Base-by-base conservation (phyloP, 2,888 invertebrate genomes). In the Ramazzottius varieornatus region DNA sequence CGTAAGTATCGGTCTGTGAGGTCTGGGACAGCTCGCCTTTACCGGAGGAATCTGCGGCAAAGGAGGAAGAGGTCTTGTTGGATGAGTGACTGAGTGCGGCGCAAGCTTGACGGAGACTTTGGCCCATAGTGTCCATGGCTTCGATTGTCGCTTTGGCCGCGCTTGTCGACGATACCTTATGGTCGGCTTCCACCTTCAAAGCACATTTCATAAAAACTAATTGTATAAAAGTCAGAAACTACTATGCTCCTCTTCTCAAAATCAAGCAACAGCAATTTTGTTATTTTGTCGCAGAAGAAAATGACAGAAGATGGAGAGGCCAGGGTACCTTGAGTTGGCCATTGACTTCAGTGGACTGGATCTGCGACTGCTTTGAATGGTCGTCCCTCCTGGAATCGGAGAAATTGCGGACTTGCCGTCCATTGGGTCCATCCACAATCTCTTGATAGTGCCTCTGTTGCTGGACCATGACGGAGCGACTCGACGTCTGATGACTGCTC, bases 31-130 rank as follows among this genome's bases (percentile, higher is more conserved):
- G 54, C 29, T 54, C 54, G 24, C 54, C 54, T 4, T 16, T 29
- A 4, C 54, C 54, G n/a, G 54, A 54, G 4, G 20, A 29, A 16
- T 8, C 8, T 13, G 16, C 54, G 20, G 54, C 54, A 29, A 24
- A 54, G 20, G n/a, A 24, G 4, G n/a, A 24, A 24, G 20, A 24
- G 20, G 54, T 54, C 29, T 8, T 29, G 29, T 54, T 54, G 54
- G 54, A 54, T 4, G 54, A 54, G 24, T 54, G 54, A 54, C 54
- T 54, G 20, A 54, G 54, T 8, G 54, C 54, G n/a, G 54, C 54
- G 24, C 54, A 54, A 8, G 54, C 54, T 13, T 8, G 16, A 8
- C 54, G 54, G 16, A 54, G 54, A 29, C 54, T 54, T 24, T 54
- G 54, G 8, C 54, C 54, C 54, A 54, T 54, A 24, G 16, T 54